Percentiles rank a stretch among this genome's conserved stretches.
Conservation (phyloP, 2,113 vertebrate species). For the Upupa epops region DNA sequence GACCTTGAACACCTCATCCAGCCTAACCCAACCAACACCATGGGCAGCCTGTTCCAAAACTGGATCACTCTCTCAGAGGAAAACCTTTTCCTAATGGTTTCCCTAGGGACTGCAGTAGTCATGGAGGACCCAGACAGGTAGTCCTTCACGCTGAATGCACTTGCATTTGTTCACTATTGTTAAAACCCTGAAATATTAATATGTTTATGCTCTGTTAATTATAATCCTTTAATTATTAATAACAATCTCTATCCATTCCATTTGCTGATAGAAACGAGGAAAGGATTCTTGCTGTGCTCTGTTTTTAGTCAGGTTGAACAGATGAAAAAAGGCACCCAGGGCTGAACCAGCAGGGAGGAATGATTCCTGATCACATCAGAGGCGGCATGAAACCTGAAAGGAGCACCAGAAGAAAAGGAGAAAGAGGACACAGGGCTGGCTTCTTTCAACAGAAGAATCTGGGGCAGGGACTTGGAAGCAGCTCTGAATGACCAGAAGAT, state of each 20-base stretch:
- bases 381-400: background rate
- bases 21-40: too few species aligned
- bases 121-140: background rate
- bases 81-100: too few species aligned
- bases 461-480: background rate
- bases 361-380: background rate
- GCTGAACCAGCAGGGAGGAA: background rate
- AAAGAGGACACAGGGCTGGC: background rate
- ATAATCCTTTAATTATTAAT: background rate
- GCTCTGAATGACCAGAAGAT: background rate
- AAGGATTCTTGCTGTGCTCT: background rate
- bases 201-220: conserved; percentile 12
- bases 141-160: background rate
- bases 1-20: too few species aligned
- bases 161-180: background rate
- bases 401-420: background rate
- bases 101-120: background rate
- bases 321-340: background rate
- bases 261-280: background rate
- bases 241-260: background rate
- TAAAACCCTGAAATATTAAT: conserved; percentile 28
- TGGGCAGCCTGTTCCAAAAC: too few species aligned
- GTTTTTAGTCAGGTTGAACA: background rate
- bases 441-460: background rate
- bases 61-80: too few species aligned